These are phyloP conservation scores for Stenopsyche tienmushanensis DNA, from an alignment of 1,140 invertebrate genomes.

Conservation along the genomic window DNA sequence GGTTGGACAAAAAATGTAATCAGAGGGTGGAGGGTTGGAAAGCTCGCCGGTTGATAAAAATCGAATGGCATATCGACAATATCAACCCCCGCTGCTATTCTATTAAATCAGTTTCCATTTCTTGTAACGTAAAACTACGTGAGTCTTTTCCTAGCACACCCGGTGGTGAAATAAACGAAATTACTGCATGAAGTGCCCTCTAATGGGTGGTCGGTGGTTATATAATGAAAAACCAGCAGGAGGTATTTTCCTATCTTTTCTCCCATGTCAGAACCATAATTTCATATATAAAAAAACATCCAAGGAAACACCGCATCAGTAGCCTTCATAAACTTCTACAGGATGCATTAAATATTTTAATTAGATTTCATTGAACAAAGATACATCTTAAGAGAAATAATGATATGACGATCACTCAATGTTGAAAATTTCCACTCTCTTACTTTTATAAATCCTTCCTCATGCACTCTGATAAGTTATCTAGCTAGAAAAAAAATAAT, in stretches of 20 bases:
- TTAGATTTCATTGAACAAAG: not conserved
- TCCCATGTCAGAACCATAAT: not conserved
- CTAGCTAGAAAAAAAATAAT: too few species aligned
- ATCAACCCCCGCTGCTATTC: not conserved
- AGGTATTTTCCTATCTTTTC: not conserved
- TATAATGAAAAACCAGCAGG: constrained; percentile 28
- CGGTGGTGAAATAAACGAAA: constrained; percentile 30
- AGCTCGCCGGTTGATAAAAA: not conserved
- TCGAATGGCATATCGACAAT: not conserved
- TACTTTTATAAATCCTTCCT: not conserved
- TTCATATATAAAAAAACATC: too few species aligned
- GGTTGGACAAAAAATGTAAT: not conserved
- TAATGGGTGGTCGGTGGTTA: constrained; percentile 15
- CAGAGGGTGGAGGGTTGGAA: not conserved
- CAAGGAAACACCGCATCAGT: not conserved
- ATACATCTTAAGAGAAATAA: not conserved
- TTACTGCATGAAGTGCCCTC: constrained; percentile 26
- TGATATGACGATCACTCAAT: not conserved
- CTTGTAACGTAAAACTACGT: not conserved
- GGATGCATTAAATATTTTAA: not conserved
- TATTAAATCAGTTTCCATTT: not conserved
- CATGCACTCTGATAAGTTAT: too few species aligned
- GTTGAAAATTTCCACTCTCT: not conserved
- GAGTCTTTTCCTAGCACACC: constrained; percentile 19
- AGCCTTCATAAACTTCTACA: not conserved